phyloP scores from a whole-genome alignment of 2,113 vertebrate species.

The Rana temporaria region DNA sequence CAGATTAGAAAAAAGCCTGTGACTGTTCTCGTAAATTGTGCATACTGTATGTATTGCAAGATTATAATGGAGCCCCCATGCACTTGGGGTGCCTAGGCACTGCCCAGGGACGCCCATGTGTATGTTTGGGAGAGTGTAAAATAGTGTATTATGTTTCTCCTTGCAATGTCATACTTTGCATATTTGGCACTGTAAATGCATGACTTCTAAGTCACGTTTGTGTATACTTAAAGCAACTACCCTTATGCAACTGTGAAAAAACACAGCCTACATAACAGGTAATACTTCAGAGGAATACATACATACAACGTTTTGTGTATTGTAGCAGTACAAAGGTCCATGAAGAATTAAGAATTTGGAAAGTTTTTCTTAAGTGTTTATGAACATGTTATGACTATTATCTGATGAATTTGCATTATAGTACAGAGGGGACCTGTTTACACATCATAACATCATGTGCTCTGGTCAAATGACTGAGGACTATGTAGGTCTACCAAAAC shows the following conservation, averaged over 20 bases:
- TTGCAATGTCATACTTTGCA: conserved; percentile 33
- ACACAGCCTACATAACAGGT: too few species aligned
- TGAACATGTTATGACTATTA: conserved; percentile 20
- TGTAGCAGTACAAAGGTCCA: too few species aligned
- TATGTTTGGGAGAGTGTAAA: not conserved
- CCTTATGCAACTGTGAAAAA: not conserved
- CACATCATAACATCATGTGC: conserved; percentile 48
- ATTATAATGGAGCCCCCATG: too few species aligned
- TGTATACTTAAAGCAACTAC: conserved; percentile 24
- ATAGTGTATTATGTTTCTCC: not conserved
- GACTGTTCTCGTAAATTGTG: too few species aligned
- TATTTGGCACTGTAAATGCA: conserved; percentile 24
- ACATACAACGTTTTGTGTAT: too few species aligned
- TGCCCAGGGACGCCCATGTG: not conserved
- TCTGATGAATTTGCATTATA: conserved; percentile 3
- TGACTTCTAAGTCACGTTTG: conserved; percentile 41
- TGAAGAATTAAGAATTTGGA: not conserved
- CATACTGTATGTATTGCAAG: too few species aligned
- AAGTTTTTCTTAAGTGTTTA: conserved; percentile 36
- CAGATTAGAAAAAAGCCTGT: too few species aligned
- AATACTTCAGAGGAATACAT: too few species aligned
- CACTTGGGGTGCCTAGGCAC: too few species aligned
- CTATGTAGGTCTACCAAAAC: not conserved
- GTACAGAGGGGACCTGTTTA: conserved; percentile 30
- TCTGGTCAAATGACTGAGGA: conserved; percentile 25